A percentile compares a stretch with the other conserved stretches of the same genome.
Conservation (phyloP, 1,140 invertebrate species). For the Drosophila saltans region DNA sequence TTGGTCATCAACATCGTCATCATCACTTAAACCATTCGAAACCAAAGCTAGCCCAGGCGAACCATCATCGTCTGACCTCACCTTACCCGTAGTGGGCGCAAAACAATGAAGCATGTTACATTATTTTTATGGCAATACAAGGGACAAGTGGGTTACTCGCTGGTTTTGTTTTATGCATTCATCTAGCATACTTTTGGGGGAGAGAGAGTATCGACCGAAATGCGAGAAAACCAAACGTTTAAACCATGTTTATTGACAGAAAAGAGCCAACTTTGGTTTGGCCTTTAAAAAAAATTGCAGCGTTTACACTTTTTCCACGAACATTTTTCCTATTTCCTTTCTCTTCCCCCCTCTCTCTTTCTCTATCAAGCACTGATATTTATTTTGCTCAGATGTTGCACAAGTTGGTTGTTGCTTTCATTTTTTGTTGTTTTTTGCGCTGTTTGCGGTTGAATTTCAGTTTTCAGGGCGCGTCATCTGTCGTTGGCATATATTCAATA, state of each 20-base stretch:
- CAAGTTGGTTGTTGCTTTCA: constrained; percentile 58
- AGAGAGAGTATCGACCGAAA: background rate
- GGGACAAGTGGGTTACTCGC: constrained; percentile 19
- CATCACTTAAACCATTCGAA: background rate
- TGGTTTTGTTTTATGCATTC: constrained; percentile 50
- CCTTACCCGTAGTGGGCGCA: too few relatives aligned
- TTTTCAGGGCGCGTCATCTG: constrained; percentile 62
- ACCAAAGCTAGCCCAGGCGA: background rate
- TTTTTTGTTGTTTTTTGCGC: constrained; percentile 40
- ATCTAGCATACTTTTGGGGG: constrained; percentile 57
- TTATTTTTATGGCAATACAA: constrained; percentile 40
- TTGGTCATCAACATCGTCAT: constrained; percentile 2
- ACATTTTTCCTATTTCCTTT: background rate
- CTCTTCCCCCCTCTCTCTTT: background rate
- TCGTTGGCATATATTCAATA: constrained; percentile 76
- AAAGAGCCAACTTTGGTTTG: constrained; percentile 25
- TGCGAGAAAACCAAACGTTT: constrained; percentile 38
- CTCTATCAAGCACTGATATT: constrained; percentile 42
- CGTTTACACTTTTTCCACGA: constrained; percentile 37
- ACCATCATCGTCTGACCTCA: background rate
- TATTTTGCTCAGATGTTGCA: constrained; percentile 74
- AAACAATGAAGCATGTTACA: constrained; percentile 50
- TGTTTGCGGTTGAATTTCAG: constrained; percentile 55
- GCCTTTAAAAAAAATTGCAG: constrained; percentile 44
- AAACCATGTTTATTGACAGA: constrained; percentile 58